Evolutionary conservation across 2,888 invertebrate species (phyloP).

Genomic region (Athalia circularis): DNA sequence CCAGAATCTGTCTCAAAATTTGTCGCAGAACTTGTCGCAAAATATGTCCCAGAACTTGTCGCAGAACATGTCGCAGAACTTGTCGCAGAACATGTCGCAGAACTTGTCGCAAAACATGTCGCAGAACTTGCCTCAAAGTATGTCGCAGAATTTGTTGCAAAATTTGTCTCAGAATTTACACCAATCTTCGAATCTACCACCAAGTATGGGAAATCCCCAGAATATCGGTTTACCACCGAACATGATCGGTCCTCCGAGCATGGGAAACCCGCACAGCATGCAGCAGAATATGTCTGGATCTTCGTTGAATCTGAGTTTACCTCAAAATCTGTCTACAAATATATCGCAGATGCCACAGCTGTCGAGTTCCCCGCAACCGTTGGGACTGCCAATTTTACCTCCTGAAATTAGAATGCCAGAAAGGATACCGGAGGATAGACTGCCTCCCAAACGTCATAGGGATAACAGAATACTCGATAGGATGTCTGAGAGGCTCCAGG

Average conservation of each 20-base stretch:
- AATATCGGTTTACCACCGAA: slow-evolving; percentile 48
- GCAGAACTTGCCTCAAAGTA: slow-evolving; percentile 63
- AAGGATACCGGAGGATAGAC: slow-evolving; percentile 39
- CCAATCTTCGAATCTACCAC: slow-evolving; percentile 54
- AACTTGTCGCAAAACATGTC: slow-evolving; percentile 56
- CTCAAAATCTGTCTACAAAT: slow-evolving; percentile 67
- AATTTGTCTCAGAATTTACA: slow-evolving; percentile 62
- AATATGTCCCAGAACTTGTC: slow-evolving; percentile 37
- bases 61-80: slow-evolving; percentile 52
- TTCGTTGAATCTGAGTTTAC: slow-evolving; percentile 70
- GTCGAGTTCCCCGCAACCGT: slow-evolving; percentile 65
- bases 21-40: slow-evolving; percentile 60
- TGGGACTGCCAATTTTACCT: slow-evolving; percentile 68
- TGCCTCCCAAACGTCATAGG: slow-evolving; percentile 51
- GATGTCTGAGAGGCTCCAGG: slow-evolving; percentile 52
- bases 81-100: neutral
- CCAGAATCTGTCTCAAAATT: slow-evolving; percentile 53
- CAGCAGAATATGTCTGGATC: slow-evolving; percentile 60
- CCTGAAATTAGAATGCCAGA: slow-evolving; percentile 55
- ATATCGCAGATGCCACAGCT: slow-evolving; percentile 67
- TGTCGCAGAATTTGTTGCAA: neutral
- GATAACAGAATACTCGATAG: slow-evolving; percentile 62
- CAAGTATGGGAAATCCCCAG: slow-evolving; percentile 46
- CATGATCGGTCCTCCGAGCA: slow-evolving; percentile 46
- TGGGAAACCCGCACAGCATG: slow-evolving; percentile 53